A percentile compares a stretch with the other conserved stretches of the same genome.
phyloP scores from a whole-genome alignment of 1,140 invertebrate genomes.

The Cecropterus lyciades region DNA sequence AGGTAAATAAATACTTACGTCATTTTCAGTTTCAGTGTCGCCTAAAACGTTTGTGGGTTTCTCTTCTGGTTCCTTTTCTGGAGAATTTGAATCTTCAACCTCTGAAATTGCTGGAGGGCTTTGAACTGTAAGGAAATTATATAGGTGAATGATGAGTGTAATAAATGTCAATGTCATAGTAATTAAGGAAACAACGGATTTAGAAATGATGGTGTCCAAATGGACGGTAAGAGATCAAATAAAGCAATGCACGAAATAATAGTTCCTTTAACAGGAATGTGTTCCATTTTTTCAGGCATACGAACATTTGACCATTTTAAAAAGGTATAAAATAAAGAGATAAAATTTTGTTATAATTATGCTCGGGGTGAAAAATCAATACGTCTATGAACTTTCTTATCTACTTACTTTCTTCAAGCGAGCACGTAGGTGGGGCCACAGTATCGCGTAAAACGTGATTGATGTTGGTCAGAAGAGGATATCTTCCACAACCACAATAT shows the following conservation, averaged over 20 bases:
- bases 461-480: conserved; percentile 90
- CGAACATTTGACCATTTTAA: no score
- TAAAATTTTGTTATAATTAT: no score
- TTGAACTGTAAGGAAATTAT: conserved; percentile 17
- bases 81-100: conserved; percentile 9
- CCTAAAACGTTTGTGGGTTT: conserved; percentile 14
- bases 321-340: no score
- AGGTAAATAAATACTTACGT: conserved; percentile 2
- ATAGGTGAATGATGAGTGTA: no score
- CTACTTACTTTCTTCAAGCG: conserved; percentile 67
- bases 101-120: conserved; percentile 16
- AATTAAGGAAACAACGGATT: no score
- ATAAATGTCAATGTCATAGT: no score
- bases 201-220: no score
- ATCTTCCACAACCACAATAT: conserved; percentile 90
- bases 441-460: conserved; percentile 84
- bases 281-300: no score
- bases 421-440: conserved; percentile 72
- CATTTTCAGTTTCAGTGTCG: conserved; percentile 30
- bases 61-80: conserved; percentile 10
- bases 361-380: no score
- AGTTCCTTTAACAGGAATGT: no score
- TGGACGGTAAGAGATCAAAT: no score
- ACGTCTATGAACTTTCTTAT: neutral
- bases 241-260: no score